Evolutionary conservation across 30 jellyfish, hydroid and myxozoan genomes (phyloP), one percentile per base, ranked within the genome.

Genomic region (Hydractinia symbiolongicarpus): DNA sequence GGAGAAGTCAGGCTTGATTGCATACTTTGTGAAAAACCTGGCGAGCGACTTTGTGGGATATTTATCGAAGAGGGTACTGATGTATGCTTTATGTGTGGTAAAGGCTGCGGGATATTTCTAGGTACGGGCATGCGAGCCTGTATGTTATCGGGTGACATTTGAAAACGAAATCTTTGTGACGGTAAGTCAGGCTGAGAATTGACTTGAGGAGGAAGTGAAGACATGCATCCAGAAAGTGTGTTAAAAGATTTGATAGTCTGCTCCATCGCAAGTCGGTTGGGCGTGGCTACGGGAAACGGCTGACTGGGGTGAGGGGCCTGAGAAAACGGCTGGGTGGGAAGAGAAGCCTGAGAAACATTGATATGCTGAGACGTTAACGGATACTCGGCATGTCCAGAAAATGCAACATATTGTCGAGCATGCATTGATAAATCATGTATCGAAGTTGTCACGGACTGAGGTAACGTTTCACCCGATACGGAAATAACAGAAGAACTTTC

Each of bases 161-260:
- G 85, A 53, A 77, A 77, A 5, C 73, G 85, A 52, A 77, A 77
- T 14, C 85, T 21, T 55, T 54, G 60, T 5, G 57, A 77, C 14
- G 85, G 85, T 50, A 62, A 54, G 1, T 77, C 85, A 77, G n/a
- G 56, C 54, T 52, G 73, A 17, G 8, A 50, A 9, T 44, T 64
- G 40, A 55, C 83, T 15, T 16, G 85, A 17, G 44, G 19, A 17
- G 16, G 85, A 44, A 55, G 30, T 13, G 78, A 55, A 30, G 76
- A 61, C 85, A 53, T 77, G n/a, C 53, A 72, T 44, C 81, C 81
- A 19, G 81, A 61, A 50, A 72, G 53, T 72, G 44, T 30, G 44
- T 30, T 30, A 30, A 30, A 30, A 2, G 44, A 30, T 30, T 30
- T 30, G 44, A 30, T 30, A 30, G 44, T 30, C 44, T 30, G 44